These are phyloP conservation scores for Colossoma macropomum DNA, from an alignment of 2,113 vertebrate species.

Conservation along the genomic window DNA sequence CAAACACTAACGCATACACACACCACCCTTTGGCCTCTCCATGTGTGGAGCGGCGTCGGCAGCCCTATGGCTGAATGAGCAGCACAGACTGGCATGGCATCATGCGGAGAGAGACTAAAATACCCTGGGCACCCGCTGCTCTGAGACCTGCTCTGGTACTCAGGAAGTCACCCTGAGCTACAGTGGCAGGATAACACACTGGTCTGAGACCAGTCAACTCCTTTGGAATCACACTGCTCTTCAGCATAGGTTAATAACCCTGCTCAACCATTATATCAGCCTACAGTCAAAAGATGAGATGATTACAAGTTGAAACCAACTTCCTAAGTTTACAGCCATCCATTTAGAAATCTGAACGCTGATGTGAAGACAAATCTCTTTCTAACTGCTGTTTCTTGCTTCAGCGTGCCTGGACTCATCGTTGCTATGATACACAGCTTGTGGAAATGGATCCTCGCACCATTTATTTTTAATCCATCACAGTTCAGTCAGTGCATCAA, in stretches of 20 bases:
- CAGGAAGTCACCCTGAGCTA: background rate
- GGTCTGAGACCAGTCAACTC: background rate
- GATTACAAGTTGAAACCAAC: constrained; percentile 18
- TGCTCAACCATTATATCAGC: background rate
- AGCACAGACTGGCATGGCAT: constrained; percentile 29
- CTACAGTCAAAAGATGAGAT: background rate
- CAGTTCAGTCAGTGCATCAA: background rate
- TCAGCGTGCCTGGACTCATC: background rate
- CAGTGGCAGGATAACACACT: background rate
- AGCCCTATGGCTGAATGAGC: constrained; percentile 39
- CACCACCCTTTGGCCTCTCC: constrained; percentile 17
- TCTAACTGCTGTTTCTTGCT: background rate
- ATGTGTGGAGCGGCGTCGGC: constrained; percentile 31
- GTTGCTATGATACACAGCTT: constrained; percentile 12
- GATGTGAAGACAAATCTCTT: background rate
- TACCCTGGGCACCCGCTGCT: constrained; percentile 39
- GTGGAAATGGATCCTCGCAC: background rate
- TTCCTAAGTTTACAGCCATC: background rate
- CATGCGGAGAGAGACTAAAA: constrained; percentile 45
- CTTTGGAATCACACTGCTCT: background rate
- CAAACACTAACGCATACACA: background rate
- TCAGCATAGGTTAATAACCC: constrained; percentile 9
- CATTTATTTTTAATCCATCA: constrained; percentile 17
- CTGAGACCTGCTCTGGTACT: constrained; percentile 16
- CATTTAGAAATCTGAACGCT: background rate